Evolutionary conservation across 1,140 invertebrate species (phyloP), one percentile per base, ranked within the genome.

Genomic region (Saccostrea glomerata): DNA sequence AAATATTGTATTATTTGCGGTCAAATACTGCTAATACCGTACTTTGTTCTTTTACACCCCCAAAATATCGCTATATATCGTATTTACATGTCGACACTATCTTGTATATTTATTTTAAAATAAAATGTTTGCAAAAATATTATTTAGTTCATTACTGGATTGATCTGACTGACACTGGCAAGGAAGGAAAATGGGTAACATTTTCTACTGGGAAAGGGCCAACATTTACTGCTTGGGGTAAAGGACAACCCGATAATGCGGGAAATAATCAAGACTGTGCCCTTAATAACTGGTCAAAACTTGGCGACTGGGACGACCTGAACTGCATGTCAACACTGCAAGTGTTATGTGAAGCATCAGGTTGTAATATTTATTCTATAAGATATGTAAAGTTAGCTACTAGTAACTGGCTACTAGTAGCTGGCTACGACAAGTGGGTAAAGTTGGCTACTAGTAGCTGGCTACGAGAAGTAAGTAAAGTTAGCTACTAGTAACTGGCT

Each of bases 111-210:
- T 13, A 36, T 36, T 36, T 36, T n/a, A 13, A 63, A 63, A n/a
- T n/a, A 73, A 36, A 0, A 36, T 36, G 30, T 36, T 7, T 47
- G 47, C 5, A 47, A 47, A 47, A 47, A 47, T 47, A 47, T 7
- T 7, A 47, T 47, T 6, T 12, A 77, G 70, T 30, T 77, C 0
- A 0, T 30, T 77, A 77, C 70, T 77, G 70, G 70, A 36, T 77
- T 30, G 70, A 77, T 77, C 13, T 77, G 23, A 77, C 70, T 77
- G 70, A 77, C 30, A 30, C 36, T 30, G 70, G 70, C 23, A 77
- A 25, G 25, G 70, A 77, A 17, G 70, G 70, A 4, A 11, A 77
- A 15, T 77, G 70, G 70, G 5, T 77, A 4, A 4, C 70, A 30
- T 77, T 77, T 30, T 36, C 70, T 15, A 77, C 70, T 30, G 70